Evolutionary conservation across 2,888 invertebrate genomes (phyloP).

Genomic region (Oscheius sp.): DNA sequence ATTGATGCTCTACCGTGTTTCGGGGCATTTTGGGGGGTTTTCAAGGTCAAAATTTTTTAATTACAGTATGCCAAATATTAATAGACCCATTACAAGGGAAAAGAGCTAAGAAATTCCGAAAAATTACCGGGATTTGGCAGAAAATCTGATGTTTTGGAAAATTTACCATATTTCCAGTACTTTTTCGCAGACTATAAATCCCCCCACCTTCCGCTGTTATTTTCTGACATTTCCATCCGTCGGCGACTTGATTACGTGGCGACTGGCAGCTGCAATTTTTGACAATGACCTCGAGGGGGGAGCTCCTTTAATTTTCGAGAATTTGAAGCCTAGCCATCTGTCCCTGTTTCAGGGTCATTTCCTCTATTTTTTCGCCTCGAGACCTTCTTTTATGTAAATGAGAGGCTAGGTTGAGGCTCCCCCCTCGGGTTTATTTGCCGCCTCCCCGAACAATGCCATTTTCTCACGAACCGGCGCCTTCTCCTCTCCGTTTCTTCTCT

Average conservation of each 20-base stretch:
- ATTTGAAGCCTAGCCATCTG: neutral
- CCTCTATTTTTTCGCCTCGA: neutral
- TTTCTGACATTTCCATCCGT: neutral
- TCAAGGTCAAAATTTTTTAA: neutral
- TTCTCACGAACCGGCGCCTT: slow-evolving; percentile 28
- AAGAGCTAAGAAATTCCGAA: neutral
- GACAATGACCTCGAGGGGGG: slow-evolving; percentile 14
- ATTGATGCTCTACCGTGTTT: too few species aligned
- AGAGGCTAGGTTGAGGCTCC: slow-evolving; percentile 1
- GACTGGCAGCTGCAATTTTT: slow-evolving; percentile 31
- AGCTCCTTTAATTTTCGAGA: slow-evolving; percentile 5
- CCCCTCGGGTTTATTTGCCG: neutral
- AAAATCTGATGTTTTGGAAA: neutral
- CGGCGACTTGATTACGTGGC: slow-evolving; percentile 7
- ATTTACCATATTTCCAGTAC: neutral
- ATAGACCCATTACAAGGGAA: neutral
- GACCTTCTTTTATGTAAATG: neutral
- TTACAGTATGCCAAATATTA: neutral
- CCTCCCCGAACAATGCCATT: slow-evolving; percentile 13
- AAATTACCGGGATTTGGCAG: neutral
- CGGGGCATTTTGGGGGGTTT: neutral
- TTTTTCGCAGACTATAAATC: neutral
- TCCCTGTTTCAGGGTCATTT: neutral
- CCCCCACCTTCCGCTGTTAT: neutral
- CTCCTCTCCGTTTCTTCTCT: neutral